Evolutionary conservation across 2,113 vertebrate genomes (phyloP), one percentile per base, ranked within the genome.

Genomic region (Phylloscopus trochiloides): DNA sequence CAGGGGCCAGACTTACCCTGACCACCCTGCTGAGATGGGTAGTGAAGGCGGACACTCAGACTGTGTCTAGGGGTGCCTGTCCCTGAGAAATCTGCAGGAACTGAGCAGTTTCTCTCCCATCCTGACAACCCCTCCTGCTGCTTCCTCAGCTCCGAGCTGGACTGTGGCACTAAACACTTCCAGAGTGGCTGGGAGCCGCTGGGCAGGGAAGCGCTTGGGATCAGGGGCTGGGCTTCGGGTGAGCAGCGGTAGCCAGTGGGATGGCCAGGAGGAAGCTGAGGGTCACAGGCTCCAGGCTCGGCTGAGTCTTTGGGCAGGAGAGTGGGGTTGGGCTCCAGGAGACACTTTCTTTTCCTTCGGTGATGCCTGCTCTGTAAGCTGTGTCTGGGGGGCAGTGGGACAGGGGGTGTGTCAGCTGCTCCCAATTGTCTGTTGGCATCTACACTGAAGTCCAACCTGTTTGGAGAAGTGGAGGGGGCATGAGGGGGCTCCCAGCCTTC

Each of bases 1-100:
- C 10, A 2, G 57, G 34, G n/a, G 9, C 57, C 47, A 94, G 71
- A 98, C 99, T 97, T 97, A 99, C 99, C 99, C 98, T 98, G 98
- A 98, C 98, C 97, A 71, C 97, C 97, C 96, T 97, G 98, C 92
- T 98, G 97, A 90, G 98, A 97, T 48, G 98, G 98, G 98, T 98
- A 98, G 96, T 98, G 98, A 94, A 98, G 98, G 96, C 97, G 98
- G 90, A 92, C 81, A 70, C 93, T 97, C 21, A 90, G 47, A n/a
- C 93, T 78, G 96, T 97, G 95, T 67, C 98, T 98, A 62, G 94
- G 84, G 91, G 90, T 92, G 88, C 97, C 97, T 2, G 62, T 95
- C 51, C 92, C 86, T 32, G 91, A 93, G 76, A 81, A 78, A 70
- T 97, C 98, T 29, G 86, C 96, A 96, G 97, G 92, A 86, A 59